A percentile compares a stretch with the other conserved stretches of the same genome.
Evolutionary conservation across 2,797 vertebrate genomes (phyloP).

Genomic region (Rhinoraja longicauda): DNA sequence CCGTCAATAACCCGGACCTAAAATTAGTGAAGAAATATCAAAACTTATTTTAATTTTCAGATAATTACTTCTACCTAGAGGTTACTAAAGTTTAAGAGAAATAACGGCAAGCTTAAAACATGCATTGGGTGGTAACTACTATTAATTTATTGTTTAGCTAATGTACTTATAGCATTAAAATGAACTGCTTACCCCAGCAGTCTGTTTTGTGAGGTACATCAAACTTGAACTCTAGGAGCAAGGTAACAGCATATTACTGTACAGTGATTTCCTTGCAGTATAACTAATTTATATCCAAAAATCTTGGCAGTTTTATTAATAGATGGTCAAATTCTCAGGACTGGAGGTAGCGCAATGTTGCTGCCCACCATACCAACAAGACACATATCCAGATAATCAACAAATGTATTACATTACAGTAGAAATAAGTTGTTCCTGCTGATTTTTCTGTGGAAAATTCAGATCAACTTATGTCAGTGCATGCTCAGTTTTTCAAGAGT

Average conservation of each 20-base stretch:
- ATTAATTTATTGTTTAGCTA: constrained; percentile 17
- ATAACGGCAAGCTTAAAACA: neutral
- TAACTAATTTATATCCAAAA: constrained; percentile 24
- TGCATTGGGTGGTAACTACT: neutral
- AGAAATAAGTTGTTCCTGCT: neutral
- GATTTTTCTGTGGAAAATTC: neutral
- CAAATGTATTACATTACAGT: neutral
- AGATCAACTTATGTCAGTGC: neutral
- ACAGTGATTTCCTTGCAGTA: constrained; percentile 45
- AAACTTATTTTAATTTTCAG: neutral
- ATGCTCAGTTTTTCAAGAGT: neutral
- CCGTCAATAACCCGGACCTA: neutral
- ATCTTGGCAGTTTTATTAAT: neutral
- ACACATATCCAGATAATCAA: neutral
- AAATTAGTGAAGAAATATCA: neutral
- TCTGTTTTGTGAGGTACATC: constrained; percentile 45
- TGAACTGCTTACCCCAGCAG: constrained; percentile 51
- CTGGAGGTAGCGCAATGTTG: neutral
- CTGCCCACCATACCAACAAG: neutral
- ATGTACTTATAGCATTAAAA: constrained; percentile 44
- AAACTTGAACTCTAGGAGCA: constrained; percentile 44
- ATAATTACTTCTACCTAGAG: neutral
- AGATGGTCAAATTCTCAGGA: too few species aligned
- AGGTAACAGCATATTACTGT: constrained; percentile 46
- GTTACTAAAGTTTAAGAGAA: neutral